A percentile compares a stretch with the other conserved stretches of the same genome.
These are phyloP conservation scores for Actinernus sp. DNA, from an alignment of 92 coral and sea anemone genomes.

Conservation along the genomic window DNA sequence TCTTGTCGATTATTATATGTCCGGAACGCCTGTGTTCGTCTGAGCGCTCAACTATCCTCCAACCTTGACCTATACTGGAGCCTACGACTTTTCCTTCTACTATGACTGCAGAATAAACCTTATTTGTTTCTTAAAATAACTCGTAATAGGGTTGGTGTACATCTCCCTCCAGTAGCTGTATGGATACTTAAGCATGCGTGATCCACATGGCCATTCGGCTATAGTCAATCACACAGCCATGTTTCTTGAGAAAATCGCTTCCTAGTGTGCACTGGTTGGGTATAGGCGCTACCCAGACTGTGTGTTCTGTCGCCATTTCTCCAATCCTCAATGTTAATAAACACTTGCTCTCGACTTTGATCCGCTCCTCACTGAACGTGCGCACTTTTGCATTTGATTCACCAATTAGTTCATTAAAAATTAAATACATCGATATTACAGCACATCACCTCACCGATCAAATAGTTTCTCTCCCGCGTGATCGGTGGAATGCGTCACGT, in stretches of 20 bases:
- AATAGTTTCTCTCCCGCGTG: too few relatives aligned
- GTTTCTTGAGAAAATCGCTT: slow-evolving; percentile 48
- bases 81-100: slow-evolving; percentile 30
- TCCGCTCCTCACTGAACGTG: too few relatives aligned
- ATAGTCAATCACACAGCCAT: slow-evolving; percentile 54
- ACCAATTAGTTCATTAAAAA: too few relatives aligned
- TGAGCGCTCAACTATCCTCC: slow-evolving; percentile 32
- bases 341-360: not conserved
- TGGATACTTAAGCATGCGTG: slow-evolving; percentile 27
- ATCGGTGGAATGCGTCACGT: too few relatives aligned
- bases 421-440: too few relatives aligned
- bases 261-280: slow-evolving; percentile 59
- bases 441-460: too few relatives aligned
- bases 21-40: not conserved
- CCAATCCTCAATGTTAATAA: slow-evolving; percentile 22
- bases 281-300: slow-evolving; percentile 45
- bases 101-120: slow-evolving; percentile 34
- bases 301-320: slow-evolving; percentile 21
- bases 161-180: slow-evolving; percentile 12
- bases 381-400: too few relatives aligned
- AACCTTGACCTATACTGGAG: not conserved
- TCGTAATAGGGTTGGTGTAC: slow-evolving; percentile 18
- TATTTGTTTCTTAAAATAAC: slow-evolving; percentile 13
- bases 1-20: slow-evolving; percentile 44
- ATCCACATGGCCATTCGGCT: slow-evolving; percentile 15